Evolutionary conservation across 2,888 invertebrate genomes (phyloP), one percentile per base, ranked within the genome.

Genomic region (Trachelus stipa): DNA sequence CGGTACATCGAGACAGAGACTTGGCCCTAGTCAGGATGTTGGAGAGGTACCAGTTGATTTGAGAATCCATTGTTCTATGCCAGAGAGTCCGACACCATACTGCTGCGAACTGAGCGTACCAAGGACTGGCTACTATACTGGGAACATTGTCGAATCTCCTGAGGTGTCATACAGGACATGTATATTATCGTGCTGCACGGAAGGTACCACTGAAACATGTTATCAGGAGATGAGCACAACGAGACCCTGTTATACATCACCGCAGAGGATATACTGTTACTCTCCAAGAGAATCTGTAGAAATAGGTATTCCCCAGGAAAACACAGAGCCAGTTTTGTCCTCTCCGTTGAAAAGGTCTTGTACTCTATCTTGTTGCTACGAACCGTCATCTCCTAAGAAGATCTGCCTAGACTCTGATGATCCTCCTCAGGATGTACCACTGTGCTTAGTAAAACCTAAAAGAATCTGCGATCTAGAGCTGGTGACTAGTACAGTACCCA

Each of bases 361-460:
- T 79, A 81, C 80, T 12, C 78, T 85, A 12, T 77, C 85, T 33
- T 89, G 88, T 75, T 90, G 88, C 80, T 87, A 87, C 80, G 85
- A 87, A 6, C 76, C 81, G 30, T 88, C 87, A 34, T 34, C 74
- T 30, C 82, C 89, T 4, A 89, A 88, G 79, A 86, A 85, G 76
- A 73, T 85, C n/a, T 87, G 87, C 75, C 12, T 81, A 11, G 87
- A 87, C 1, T 71, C 40, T 68, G 81, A 86, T 23, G 85, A 88
- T 12, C 88, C 89, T 11, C 87, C 88, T 9, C 92, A 92, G 82
- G 92, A 92, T 68, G 89, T 87, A 79, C 92, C 92, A 34, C 88
- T 92, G 37, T 92, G 92, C 81, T 89, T 92, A 75, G 92, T 92
- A 11, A 92, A 92, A 79, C 89, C 89, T 34, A 90, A 90, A 81